phyloP scores from a whole-genome alignment of 2,797 vertebrate genomes.

The Crenuchus spilurus region DNA sequence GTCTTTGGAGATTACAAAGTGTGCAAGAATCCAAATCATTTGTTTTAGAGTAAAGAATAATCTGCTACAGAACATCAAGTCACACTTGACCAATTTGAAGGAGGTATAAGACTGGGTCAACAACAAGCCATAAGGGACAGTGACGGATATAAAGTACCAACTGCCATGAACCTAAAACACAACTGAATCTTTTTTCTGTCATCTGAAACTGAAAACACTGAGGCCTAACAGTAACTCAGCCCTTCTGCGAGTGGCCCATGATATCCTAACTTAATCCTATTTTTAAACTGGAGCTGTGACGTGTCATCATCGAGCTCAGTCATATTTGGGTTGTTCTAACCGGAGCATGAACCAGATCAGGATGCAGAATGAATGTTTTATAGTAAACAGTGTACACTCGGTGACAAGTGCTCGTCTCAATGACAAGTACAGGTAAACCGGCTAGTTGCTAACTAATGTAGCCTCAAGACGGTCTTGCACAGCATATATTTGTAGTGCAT shows the following conservation, averaged over 20 bases:
- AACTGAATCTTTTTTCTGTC: neutral
- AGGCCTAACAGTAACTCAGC: neutral
- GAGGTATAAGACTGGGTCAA: neutral
- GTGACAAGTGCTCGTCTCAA: no score
- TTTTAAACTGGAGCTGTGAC: slow-evolving; percentile 50
- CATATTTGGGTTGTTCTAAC: slow-evolving; percentile 44
- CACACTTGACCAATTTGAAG: neutral
- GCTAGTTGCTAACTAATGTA: no score
- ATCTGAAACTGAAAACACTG: slow-evolving; percentile 11
- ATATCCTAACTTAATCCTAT: slow-evolving; percentile 44
- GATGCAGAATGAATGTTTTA: neutral
- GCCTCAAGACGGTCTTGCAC: no score
- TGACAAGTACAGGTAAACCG: no score
- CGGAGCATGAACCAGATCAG: neutral
- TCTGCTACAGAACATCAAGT: no score
- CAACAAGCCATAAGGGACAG: neutral
- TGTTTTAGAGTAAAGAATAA: neutral
- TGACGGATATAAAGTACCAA: neutral
- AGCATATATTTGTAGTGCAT: no score
- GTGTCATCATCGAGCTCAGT: slow-evolving; percentile 49
- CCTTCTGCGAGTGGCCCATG: neutral
- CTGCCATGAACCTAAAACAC: neutral
- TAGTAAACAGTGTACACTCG: neutral
- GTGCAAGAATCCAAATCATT: neutral
- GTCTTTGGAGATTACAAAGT: neutral